These are phyloP conservation scores for Ophiodon elongatus DNA, from an alignment of 2,113 vertebrate genomes.

Conservation along the genomic window DNA sequence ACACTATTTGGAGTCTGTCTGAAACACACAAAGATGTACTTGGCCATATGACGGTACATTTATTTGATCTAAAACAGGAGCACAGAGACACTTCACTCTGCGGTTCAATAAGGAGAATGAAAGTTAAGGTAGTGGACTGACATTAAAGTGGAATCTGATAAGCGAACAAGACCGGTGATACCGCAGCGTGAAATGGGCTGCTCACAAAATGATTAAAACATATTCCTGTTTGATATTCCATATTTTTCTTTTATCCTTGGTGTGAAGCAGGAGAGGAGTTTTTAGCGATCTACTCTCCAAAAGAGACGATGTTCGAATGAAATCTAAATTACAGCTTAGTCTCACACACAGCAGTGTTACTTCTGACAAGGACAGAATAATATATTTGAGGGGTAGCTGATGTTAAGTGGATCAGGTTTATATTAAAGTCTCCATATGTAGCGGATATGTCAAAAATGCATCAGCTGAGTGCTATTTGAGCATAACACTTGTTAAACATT, in stretches of 20 bases:
- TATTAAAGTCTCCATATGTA: conserved; percentile 3
- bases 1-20: background rate
- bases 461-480: background rate
- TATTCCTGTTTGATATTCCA: conserved; percentile 61
- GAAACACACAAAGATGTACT: conserved; percentile 5
- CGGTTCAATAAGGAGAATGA: conserved; percentile 18
- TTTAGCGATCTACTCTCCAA: conserved; percentile 12
- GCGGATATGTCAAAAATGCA: background rate
- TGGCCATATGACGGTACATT: conserved; percentile 6
- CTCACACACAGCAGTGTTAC: background rate
- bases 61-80: conserved; percentile 39
- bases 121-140: conserved; percentile 31
- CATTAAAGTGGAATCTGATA: conserved; percentile 54
- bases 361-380: conserved; percentile 4
- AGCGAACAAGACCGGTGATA: conserved; percentile 33
- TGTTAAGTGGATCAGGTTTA: conserved; percentile 24
- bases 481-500: background rate
- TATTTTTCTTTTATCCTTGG: conserved; percentile 38
- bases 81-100: conserved; percentile 17
- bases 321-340: conserved; percentile 51
- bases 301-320: conserved; percentile 31
- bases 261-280: conserved; percentile 27
- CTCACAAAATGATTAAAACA: conserved; percentile 56
- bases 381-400: background rate
- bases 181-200: conserved; percentile 56